Conservation (phyloP, 2,113 vertebrate genomes). For the Brienomyrus longianalis region DNA sequence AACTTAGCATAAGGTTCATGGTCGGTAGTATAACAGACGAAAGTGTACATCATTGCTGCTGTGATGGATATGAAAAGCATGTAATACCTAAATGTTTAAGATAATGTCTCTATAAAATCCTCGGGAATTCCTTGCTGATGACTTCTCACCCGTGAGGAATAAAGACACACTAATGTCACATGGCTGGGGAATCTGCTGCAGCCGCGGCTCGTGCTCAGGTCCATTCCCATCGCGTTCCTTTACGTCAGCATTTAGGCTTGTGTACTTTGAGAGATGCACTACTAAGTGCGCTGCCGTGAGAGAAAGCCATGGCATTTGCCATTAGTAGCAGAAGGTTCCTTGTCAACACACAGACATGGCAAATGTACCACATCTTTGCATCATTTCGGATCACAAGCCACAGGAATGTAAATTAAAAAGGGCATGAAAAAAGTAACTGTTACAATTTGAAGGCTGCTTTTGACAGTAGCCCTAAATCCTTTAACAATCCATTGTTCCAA, state of each 20-base stretch:
- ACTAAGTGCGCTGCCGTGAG: not conserved
- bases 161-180: not conserved
- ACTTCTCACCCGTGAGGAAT: not conserved
- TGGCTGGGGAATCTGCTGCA: not conserved
- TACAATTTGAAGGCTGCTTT: not conserved
- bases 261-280: not conserved
- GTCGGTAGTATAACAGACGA: no score
- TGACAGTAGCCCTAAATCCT: conserved; percentile 10
- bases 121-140: not conserved
- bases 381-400: not conserved
- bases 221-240: not conserved
- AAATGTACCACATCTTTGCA: not conserved
- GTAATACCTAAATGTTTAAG: not conserved
- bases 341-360: not conserved
- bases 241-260: not conserved
- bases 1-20: not conserved
- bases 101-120: not conserved
- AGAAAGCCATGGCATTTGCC: not conserved
- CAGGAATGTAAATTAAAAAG: not conserved
- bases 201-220: no score
- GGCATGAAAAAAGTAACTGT: not conserved
- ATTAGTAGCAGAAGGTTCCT: not conserved
- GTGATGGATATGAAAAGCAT: not conserved
- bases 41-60: not conserved
- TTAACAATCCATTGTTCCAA: conserved; percentile 15